These are phyloP conservation scores for Drosophila novamexicana DNA, from an alignment of 1,140 invertebrate species.

Conservation along the genomic window DNA sequence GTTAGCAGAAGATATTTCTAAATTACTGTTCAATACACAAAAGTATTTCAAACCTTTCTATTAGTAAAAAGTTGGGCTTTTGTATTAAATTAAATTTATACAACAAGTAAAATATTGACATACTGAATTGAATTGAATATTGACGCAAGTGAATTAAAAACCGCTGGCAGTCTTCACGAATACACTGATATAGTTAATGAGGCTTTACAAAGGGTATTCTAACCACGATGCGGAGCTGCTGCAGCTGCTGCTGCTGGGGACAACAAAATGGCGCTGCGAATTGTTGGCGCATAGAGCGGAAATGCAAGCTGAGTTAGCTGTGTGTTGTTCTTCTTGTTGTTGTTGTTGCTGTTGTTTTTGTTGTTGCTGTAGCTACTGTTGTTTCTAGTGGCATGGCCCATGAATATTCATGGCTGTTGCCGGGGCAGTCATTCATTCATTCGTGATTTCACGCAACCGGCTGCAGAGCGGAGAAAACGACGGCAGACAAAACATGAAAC, in stretches of 20 bases:
- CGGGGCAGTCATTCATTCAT: constrained; percentile 78
- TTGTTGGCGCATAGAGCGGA: constrained; percentile 77
- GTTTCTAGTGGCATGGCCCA: constrained; percentile 66
- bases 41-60: too few relatives aligned
- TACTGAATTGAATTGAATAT: too few relatives aligned
- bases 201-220: background rate
- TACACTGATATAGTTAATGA: background rate
- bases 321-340: constrained; percentile 25
- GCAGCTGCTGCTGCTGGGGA: constrained; percentile 50
- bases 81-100: too few relatives aligned
- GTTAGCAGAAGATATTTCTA: too few relatives aligned
- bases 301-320: constrained; percentile 73
- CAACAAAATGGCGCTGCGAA: constrained; percentile 70
- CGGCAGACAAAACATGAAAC: constrained; percentile 77
- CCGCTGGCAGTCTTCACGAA: background rate
- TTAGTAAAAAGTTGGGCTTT: too few relatives aligned
- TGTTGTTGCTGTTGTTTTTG: constrained; percentile 31
- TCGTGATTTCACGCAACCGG: constrained; percentile 77
- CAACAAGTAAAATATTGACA: too few relatives aligned
- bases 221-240: constrained; percentile 16
- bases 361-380: constrained; percentile 36
- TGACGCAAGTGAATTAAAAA: background rate
- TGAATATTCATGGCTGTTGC: constrained; percentile 79
- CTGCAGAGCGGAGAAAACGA: constrained; percentile 43
- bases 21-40: too few relatives aligned